A percentile compares a stretch with the other conserved stretches of the same genome.
phyloP scores from a whole-genome alignment of 2,888 invertebrate species.

The Nipponacmea schrenckii region DNA sequence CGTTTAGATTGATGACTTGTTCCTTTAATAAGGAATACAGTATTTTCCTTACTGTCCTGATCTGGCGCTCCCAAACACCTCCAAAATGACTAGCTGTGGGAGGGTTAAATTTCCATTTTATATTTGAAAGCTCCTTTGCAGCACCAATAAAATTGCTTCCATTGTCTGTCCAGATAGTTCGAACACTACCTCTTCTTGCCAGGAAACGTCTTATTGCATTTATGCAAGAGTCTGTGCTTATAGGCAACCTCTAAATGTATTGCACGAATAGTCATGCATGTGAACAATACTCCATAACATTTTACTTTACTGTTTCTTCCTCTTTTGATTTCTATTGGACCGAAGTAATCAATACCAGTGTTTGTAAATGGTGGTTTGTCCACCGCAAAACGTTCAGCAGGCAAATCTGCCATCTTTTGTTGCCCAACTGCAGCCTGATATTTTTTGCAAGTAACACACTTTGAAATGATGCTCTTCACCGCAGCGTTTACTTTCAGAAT shows the following conservation, averaged over 20 bases:
- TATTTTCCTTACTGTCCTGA: constrained; percentile 26
- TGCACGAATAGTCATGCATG: background rate
- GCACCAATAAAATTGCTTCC: constrained; percentile 31
- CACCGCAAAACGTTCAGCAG: constrained; percentile 13
- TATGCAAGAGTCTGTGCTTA: constrained; percentile 22
- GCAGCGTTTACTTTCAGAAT: constrained; percentile 3
- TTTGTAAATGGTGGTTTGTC: constrained; percentile 14
- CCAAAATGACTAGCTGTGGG: constrained; percentile 31
- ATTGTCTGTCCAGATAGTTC: constrained; percentile 21
- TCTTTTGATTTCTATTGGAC: background rate
- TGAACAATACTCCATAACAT: constrained; percentile 12
- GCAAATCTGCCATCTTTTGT: constrained; percentile 30
- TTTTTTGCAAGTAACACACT: constrained; percentile 21
- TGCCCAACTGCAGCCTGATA: constrained; percentile 7
- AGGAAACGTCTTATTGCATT: constrained; percentile 25
- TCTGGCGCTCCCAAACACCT: constrained; percentile 36
- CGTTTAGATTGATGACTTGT: constrained; percentile 23
- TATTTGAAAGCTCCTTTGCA: constrained; percentile 23
- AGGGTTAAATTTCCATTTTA: constrained; percentile 33
- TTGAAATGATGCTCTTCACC: constrained; percentile 4
- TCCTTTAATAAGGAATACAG: constrained; percentile 20
- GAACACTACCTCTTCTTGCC: constrained; percentile 20
- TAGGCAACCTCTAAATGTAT: constrained; percentile 15
- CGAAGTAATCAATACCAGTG: constrained; percentile 13
- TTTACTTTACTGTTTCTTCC: background rate